These are phyloP conservation scores for Arrhamphus sclerolepis DNA, from an alignment of 2,797 vertebrate genomes.

Conservation along the genomic window DNA sequence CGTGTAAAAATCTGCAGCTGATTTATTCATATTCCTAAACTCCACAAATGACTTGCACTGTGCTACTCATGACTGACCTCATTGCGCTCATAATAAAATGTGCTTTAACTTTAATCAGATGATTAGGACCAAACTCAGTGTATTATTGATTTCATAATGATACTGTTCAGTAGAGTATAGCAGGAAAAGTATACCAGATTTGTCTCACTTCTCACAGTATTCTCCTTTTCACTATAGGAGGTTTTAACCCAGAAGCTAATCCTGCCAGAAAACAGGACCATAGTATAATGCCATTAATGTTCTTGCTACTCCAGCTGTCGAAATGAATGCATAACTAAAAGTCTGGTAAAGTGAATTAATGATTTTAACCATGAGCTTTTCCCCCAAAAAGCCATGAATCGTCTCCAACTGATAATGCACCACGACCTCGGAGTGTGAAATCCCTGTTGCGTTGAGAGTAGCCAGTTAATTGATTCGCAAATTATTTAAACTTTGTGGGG, in stretches of 20 bases:
- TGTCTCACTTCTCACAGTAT: slow-evolving; percentile 59
- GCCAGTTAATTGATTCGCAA: slow-evolving; percentile 98
- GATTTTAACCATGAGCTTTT: slow-evolving; percentile 98
- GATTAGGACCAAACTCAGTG: slow-evolving; percentile 25
- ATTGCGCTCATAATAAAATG: neutral
- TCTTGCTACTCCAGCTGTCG: slow-evolving; percentile 89
- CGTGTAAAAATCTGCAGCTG: slow-evolving; percentile 22
- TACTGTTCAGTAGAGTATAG: slow-evolving; percentile 50
- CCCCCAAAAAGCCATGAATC: slow-evolving; percentile 96
- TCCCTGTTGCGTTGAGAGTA: slow-evolving; percentile 90
- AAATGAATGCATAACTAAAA: slow-evolving; percentile 96
- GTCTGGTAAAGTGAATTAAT: slow-evolving; percentile 97
- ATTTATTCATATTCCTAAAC: slow-evolving; percentile 38
- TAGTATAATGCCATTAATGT: slow-evolving; percentile 86
- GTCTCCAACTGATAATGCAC: slow-evolving; percentile 89
- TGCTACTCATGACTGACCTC: slow-evolving; percentile 28
- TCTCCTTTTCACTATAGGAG: slow-evolving; percentile 43
- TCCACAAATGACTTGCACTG: slow-evolving; percentile 9
- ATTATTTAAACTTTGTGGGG: slow-evolving; percentile 98
- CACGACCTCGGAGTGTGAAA: slow-evolving; percentile 91
- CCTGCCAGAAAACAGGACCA: slow-evolving; percentile 58
- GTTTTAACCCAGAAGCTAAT: slow-evolving; percentile 67
- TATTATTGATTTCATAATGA: slow-evolving; percentile 28
- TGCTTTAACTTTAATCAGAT: slow-evolving; percentile 15
- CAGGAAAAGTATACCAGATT: slow-evolving; percentile 67